Evolutionary conservation across 2,888 invertebrate genomes (phyloP).

Genomic region (Tuberolachnus salignus): DNA sequence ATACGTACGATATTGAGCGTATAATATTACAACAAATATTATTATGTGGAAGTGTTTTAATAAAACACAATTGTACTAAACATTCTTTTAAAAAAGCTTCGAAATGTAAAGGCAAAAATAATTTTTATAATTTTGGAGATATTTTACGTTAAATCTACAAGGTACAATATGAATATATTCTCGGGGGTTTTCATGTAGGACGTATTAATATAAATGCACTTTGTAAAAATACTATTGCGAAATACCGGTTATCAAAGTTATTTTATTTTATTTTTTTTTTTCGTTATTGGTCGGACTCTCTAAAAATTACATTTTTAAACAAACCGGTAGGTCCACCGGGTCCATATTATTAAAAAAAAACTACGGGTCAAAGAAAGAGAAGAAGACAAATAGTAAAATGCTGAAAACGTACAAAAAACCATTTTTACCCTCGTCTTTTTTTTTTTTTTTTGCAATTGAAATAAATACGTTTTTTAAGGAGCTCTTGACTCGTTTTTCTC

Average conservation of each 20-base stretch:
- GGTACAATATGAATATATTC: too few relatives aligned
- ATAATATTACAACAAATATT: not conserved
- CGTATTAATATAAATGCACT: not conserved
- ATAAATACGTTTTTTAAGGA: conserved; percentile 51
- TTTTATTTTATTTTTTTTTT: conserved; percentile 8
- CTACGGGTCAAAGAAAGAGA: conserved; percentile 51
- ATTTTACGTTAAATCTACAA: too few relatives aligned
- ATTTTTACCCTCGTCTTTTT: conserved; percentile 44
- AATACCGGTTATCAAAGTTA: conserved; percentile 51
- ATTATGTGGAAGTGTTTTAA: too few relatives aligned
- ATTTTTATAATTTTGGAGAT: too few relatives aligned
- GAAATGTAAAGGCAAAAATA: too few relatives aligned
- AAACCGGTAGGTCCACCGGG: conserved; percentile 24
- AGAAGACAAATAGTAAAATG: conserved; percentile 54
- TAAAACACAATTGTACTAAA: too few relatives aligned
- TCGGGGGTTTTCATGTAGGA: too few relatives aligned
- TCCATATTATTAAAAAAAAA: conserved; percentile 56
- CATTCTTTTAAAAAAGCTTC: too few relatives aligned
- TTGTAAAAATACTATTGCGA: conserved; percentile 38
- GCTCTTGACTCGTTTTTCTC: conserved; percentile 50
- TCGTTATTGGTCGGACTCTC: conserved; percentile 27
- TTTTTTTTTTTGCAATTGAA: conserved; percentile 31
- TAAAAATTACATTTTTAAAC: conserved; percentile 51
- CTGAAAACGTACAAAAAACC: conserved; percentile 54
- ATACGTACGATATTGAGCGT: not conserved